Conservation (phyloP, 2,797 vertebrate genomes). For the Diplodus sargus region DNA sequence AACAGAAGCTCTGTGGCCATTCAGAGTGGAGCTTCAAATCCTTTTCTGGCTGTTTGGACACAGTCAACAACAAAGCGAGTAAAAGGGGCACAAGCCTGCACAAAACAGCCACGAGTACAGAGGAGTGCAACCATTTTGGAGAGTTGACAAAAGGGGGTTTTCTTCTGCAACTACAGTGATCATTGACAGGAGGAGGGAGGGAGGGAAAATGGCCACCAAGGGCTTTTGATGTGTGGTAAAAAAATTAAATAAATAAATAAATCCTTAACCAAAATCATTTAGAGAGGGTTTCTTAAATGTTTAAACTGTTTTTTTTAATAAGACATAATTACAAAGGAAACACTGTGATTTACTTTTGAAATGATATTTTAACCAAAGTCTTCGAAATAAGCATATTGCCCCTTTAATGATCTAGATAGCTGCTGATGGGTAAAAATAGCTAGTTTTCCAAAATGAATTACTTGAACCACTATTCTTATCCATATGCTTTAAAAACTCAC, state of each 20-base stretch:
- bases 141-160: constrained; percentile 13
- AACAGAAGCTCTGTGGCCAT: constrained; percentile 58
- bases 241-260: not conserved
- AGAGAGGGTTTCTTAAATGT: not conserved
- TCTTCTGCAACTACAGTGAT: not conserved
- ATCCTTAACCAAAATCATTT: not conserved
- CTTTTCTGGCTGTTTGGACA: constrained; percentile 41
- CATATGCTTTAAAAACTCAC: no score
- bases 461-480: no score
- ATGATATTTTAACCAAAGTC: not conserved
- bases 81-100: constrained; percentile 11
- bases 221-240: constrained; percentile 7
- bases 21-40: constrained; percentile 39
- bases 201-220: not conserved
- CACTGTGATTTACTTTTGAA: not conserved
- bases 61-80: constrained; percentile 30
- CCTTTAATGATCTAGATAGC: no score
- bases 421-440: no score
- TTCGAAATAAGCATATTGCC: not conserved
- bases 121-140: constrained; percentile 11
- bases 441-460: no score
- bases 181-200: constrained; percentile 5
- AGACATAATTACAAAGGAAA: no score
- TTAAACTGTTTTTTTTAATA: no score
- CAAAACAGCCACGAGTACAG: constrained; percentile 10